Base-by-base conservation (phyloP, 1,140 invertebrate species). In the Calephelis nemesis region DNA sequence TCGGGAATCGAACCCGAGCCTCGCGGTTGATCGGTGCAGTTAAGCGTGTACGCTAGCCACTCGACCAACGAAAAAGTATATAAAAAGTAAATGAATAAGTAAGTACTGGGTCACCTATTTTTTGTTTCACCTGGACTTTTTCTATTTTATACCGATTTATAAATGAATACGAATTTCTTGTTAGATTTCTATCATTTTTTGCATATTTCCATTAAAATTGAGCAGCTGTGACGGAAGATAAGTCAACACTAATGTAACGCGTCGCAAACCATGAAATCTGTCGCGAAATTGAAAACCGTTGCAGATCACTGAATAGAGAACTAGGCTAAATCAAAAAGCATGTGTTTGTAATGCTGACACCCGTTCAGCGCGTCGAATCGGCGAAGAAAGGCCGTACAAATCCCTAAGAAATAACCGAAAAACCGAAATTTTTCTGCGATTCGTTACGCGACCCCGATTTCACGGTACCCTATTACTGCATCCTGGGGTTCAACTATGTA, bases 371-470 rank as follows among this genome's bases (percentile, higher is more conserved):
- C 65, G 69, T 69, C 88, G 74, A 91, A 91, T 91, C 79, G 68
- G 68, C 83, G 87, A 90, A 91, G 89, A 91, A 91, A 91, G 87
- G 78, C 89, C 86, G 85, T 89, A 86, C 83, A 91, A 91, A 91
- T 91, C 83, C 81, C 77, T 85, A 90, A 91, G 88, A 91, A 91
- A 91, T 88, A 91, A 91, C 86, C 88, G 88, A 91, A 88, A 91
- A 90, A 91, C 88, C 88, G 86, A 88, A 87, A 91, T 91, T 91
- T 90, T 90, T 88, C 87, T 87, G 88, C 87, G 76, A 91, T 91
- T 91, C 86, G 88, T 73, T 75, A 82, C 88, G 79, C 71, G 70
- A 66, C 70, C 63, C 68, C 79, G 84, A 91, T 91, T 90, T 91
- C 87, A 90, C 83, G 87, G 84, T 84, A 64, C 78, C 82, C 80